Evolutionary conservation across 2,797 vertebrate species (phyloP), one percentile per base, ranked within the genome.

Genomic region (Cirrhinus mrigala): DNA sequence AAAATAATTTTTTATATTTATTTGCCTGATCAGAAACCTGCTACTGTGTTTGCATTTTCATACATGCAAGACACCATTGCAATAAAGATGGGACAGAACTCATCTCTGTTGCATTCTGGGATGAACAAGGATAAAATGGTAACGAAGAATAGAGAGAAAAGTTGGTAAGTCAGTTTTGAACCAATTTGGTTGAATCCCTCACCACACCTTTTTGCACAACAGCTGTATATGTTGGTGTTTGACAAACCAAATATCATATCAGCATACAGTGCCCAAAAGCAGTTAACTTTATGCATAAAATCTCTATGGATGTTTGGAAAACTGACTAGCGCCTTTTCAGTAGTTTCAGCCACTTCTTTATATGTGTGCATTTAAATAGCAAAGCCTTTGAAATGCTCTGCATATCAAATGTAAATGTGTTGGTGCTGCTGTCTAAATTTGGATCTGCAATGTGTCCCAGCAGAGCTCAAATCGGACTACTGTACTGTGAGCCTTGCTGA

Each of bases 261-360:
- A 7, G 16, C 33, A 33, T 11, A 40, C 22, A 60, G 9, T 44
- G 40, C 40, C 6, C 40, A 58, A 62, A 29, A 60, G 22, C 3
- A 0, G 8, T 3, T 58, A n/a, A n/a, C 56, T n/a, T 12, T 0
- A 5, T 1, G 2, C 5, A n/a, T n/a, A 1, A 22, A 76, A 33
- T 33, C 1, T n/a, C 1, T 18, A 14, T 37, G 18, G 20, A 37
- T 6, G 50, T 56, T 76, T 56, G 18, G 2, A 22, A 76, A 56
- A 12, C 9, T 15, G 6, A 20, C 16, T 6, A 6, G 5, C 8
- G 20, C n/a, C 3, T 18, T 29, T 74, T 74, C 3, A 73, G 15
- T 18, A 29, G 2, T 6, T 29, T 20, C 4, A 18, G 71, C 46
- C 18, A 18, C 8, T 7, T 15, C 1, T 70, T 24, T 0, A 14